Evolutionary conservation across 2,888 invertebrate genomes (phyloP).

Genomic region (Lasiommata megera): DNA sequence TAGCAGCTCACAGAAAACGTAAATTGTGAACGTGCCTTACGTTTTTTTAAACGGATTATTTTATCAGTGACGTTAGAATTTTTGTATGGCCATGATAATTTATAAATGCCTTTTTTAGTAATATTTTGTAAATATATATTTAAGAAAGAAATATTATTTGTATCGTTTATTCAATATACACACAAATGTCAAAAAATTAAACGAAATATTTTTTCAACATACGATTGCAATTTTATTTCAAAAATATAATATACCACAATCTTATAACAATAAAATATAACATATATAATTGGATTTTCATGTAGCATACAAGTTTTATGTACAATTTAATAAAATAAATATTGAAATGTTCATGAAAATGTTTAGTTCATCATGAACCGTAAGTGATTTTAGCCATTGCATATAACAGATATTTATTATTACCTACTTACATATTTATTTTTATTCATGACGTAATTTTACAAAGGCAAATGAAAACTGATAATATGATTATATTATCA

Average conservation of each 20-base stretch:
- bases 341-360: conserved; percentile 14
- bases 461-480: not conserved
- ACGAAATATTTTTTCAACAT: conserved; percentile 16
- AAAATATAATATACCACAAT: conserved; percentile 59
- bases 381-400: too few relatives aligned
- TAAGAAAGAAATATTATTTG: conserved; percentile 12
- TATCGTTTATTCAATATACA: not conserved
- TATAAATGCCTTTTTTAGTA: not conserved
- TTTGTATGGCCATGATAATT: too few relatives aligned
- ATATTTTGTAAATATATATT: conserved; percentile 32
- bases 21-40: too few relatives aligned
- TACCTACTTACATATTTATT: not conserved
- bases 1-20: too few relatives aligned
- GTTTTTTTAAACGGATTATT: too few relatives aligned
- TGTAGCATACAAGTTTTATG: conserved; percentile 29
- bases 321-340: conserved; percentile 28
- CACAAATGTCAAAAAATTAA: not conserved
- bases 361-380: not conserved
- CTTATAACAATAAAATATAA: conserved; percentile 55
- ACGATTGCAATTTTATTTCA: conserved; percentile 53
- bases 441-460: not conserved
- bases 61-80: too few relatives aligned
- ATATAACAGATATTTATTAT: not conserved
- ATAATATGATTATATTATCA: not conserved
- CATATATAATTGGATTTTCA: conserved; percentile 9